These are phyloP conservation scores for Lasius platythorax DNA, from an alignment of 2,888 invertebrate species.

Conservation along the genomic window DNA sequence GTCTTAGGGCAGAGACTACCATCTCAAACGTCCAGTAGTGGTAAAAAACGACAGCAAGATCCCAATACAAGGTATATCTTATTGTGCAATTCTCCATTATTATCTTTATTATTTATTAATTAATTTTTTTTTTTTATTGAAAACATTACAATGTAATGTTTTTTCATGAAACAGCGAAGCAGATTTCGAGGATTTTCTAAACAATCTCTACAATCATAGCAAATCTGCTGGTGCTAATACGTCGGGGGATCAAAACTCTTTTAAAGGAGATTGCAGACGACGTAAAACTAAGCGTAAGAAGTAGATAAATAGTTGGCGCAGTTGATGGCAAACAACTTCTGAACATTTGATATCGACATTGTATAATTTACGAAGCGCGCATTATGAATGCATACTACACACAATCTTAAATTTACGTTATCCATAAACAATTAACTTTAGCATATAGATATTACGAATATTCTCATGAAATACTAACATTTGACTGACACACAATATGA, in stretches of 20 bases:
- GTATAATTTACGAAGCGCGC: slow-evolving; percentile 76
- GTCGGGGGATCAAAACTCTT: slow-evolving; percentile 80
- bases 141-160: background rate
- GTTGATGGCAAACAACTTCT: slow-evolving; percentile 66
- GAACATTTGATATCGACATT: slow-evolving; percentile 75
- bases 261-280: slow-evolving; percentile 81
- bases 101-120: background rate
- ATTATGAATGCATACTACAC: slow-evolving; percentile 70
- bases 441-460: slow-evolving; percentile 42
- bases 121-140: background rate
- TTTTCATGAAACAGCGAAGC: slow-evolving; percentile 87
- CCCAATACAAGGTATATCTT: slow-evolving; percentile 79
- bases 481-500: slow-evolving; percentile 63
- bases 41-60: slow-evolving; percentile 83
- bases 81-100: background rate
- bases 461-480: slow-evolving; percentile 39
- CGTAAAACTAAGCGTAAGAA: slow-evolving; percentile 85
- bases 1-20: slow-evolving; percentile 90
- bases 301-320: slow-evolving; percentile 65
- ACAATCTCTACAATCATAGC: slow-evolving; percentile 91
- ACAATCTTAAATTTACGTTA: slow-evolving; percentile 74
- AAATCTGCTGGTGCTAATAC: slow-evolving; percentile 84
- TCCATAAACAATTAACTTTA: slow-evolving; percentile 47
- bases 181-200: slow-evolving; percentile 93
- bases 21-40: slow-evolving; percentile 79